A percentile compares a stretch with the other conserved stretches of the same genome.
Conservation (phyloP, 2,797 vertebrate species). For the Distichodus sexfasciatus region DNA sequence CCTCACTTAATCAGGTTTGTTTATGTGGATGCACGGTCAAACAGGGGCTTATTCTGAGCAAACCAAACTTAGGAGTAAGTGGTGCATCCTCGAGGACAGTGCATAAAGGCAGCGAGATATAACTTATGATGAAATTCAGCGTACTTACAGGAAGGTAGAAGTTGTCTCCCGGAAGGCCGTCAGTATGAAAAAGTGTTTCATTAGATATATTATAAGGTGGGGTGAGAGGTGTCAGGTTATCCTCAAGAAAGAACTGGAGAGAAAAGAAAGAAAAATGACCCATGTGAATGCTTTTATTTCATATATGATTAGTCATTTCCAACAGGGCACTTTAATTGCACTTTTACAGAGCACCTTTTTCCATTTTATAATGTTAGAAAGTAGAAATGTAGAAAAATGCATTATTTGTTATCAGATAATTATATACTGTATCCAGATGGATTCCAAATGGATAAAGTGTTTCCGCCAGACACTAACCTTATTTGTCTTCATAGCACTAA, state of each 20-base stretch:
- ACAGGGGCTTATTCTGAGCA: too few relatives aligned
- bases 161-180: constrained; percentile 73
- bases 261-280: background rate
- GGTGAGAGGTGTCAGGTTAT: constrained; percentile 62
- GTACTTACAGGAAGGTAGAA: constrained; percentile 95
- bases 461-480: too few relatives aligned
- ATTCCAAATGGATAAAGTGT: too few relatives aligned
- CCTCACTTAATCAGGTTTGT: too few relatives aligned
- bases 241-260: constrained; percentile 89
- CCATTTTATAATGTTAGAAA: too few relatives aligned
- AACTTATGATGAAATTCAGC: background rate
- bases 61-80: too few relatives aligned
- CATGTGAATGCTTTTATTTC: background rate
- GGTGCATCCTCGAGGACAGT: background rate
- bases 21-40: too few relatives aligned
- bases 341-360: too few relatives aligned
- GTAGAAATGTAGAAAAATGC: too few relatives aligned
- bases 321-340: background rate
- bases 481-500: too few relatives aligned
- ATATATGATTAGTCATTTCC: background rate
- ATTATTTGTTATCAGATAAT: too few relatives aligned
- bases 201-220: constrained; percentile 84
- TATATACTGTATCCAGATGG: too few relatives aligned
- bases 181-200: constrained; percentile 70
- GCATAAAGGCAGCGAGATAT: background rate